Base-by-base conservation (phyloP, 23 tunicate species). In the Ascidia mentula region DNA sequence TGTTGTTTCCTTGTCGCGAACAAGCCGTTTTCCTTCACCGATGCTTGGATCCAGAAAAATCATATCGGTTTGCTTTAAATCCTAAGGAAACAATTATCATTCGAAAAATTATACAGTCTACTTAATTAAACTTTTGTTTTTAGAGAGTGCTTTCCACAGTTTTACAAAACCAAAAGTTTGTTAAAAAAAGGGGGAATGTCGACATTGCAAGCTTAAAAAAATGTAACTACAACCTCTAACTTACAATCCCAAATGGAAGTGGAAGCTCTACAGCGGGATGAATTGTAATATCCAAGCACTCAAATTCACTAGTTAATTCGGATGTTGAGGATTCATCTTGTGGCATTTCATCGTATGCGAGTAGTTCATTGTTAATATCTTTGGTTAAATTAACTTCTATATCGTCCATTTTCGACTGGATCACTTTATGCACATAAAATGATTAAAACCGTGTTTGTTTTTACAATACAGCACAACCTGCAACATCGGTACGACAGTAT, bases 1-100 rank as follows among this genome's bases (percentile, higher is more conserved):
- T 20, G 89, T 84, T 0, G 93, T 80, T 35, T 73, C 30, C 79
- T 84, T 76, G 45, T 88, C 90, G 33, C 37, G 35, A 22, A 93
- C 32, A 24, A 92, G 15, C 59, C 89, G 73, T 38, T 84, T 93
- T 69, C 98, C 98, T 80, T 93, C 98, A 8, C 98, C 89, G 17
- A 80, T 83, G 32, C 69, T 45, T 22, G 92, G 90, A 69, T 93
- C 98, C 26, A 93, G 77, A 79, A 88, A 93, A 35, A 93, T 69
- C 13, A 93, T 70, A 74, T 93, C 98, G 69, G 84, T 81, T 36
- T 88, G 83, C 30, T 53, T 53, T 9, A 20, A 26, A 53, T 53
- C 65, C 65, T 53, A 28, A 20, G 13, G 13, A 53, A n/a, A n/a
- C n/a, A n/a, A n/a, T n/a, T n/a, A n/a, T n/a, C n/a, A n/a, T n/a